Conservation (phyloP, 2,888 invertebrate genomes). For the Synergus itoensis region DNA sequence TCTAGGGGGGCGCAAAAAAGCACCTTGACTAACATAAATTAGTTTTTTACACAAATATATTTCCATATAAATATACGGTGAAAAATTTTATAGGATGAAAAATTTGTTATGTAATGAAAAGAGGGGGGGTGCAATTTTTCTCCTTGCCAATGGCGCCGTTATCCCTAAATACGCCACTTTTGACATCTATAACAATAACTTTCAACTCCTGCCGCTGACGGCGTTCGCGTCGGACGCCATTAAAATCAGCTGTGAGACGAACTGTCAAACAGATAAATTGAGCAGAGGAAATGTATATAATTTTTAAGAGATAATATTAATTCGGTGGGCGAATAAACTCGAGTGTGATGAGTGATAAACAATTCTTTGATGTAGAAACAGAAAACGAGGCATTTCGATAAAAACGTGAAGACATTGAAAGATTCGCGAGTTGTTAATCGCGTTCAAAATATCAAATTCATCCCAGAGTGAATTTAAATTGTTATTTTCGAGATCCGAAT, state of each 20-base stretch:
- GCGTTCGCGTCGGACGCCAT: background rate
- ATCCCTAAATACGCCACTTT: too few species aligned
- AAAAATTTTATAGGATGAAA: too few species aligned
- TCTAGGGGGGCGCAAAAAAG: too few species aligned
- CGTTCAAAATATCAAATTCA: background rate
- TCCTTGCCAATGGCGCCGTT: too few species aligned
- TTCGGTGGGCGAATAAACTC: conserved; percentile 6
- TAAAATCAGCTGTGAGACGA: conserved; percentile 3
- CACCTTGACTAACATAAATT: too few species aligned
- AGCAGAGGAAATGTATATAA: background rate
- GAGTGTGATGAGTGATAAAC: background rate
- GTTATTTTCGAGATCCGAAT: background rate
- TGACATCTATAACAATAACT: too few species aligned
- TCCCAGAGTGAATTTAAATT: background rate
- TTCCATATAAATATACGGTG: too few species aligned
- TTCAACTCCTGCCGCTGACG: too few species aligned
- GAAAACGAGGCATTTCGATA: background rate
- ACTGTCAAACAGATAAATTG: conserved; percentile 36
- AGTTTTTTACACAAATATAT: too few species aligned
- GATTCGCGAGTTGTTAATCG: background rate
- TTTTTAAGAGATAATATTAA: conserved; percentile 12
- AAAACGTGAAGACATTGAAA: background rate
- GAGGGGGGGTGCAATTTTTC: too few species aligned
- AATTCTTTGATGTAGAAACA: background rate
- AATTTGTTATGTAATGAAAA: too few species aligned